phyloP scores from a whole-genome alignment of 2,797 vertebrate species.

The Acanthurus leucopareius region DNA sequence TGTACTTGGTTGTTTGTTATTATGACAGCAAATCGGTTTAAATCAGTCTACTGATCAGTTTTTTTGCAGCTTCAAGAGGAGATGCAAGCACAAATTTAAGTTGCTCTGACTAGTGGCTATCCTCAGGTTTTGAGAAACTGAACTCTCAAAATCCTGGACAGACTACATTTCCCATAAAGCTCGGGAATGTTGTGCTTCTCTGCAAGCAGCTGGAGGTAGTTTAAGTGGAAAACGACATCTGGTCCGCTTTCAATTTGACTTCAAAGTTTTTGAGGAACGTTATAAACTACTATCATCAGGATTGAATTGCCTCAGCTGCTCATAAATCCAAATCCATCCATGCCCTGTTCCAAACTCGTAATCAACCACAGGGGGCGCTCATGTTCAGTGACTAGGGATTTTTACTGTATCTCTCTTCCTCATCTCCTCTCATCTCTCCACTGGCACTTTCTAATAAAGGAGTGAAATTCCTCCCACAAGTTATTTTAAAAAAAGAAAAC shows the following conservation, averaged over 20 bases:
- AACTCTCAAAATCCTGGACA: not conserved
- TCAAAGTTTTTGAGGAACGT: not conserved
- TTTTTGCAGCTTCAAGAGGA: not conserved
- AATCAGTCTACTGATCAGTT: no score
- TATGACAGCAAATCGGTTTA: no score
- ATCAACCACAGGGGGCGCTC: not conserved
- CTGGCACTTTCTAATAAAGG: not conserved
- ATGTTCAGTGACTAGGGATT: not conserved
- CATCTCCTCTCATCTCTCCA: not conserved
- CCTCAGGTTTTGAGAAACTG: not conserved
- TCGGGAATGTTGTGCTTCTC: constrained; percentile 1
- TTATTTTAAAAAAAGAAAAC: not conserved
- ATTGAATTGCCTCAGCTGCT: not conserved
- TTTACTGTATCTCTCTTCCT: not conserved
- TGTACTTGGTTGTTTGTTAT: not conserved
- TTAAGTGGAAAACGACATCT: not conserved
- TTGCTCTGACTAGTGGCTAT: not conserved
- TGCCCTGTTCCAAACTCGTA: not conserved
- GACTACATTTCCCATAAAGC: constrained; percentile 29
- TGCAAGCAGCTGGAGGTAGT: not conserved
- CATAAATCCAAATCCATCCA: not conserved
- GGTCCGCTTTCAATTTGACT: not conserved
- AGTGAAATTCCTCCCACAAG: not conserved
- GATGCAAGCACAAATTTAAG: no score
- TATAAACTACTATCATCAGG: not conserved